These are phyloP conservation scores for Eumerus sabulonum DNA, from an alignment of 2,888 invertebrate genomes.

Conservation along the genomic window DNA sequence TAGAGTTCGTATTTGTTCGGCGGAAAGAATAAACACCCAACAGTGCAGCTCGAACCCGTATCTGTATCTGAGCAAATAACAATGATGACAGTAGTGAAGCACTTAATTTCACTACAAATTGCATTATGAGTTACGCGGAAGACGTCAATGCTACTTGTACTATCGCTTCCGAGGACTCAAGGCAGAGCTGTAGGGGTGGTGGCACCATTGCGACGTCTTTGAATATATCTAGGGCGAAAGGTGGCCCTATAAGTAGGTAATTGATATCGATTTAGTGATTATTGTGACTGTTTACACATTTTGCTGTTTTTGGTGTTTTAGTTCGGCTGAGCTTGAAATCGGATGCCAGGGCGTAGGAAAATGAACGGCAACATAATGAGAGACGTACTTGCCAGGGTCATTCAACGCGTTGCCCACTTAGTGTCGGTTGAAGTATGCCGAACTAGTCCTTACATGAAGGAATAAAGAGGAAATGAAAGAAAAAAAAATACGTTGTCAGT, in stretches of 20 bases:
- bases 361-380: slow-evolving; percentile 45
- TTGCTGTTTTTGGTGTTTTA: slow-evolving; percentile 11
- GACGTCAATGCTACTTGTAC: slow-evolving; percentile 7
- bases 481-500: background rate
- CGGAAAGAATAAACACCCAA: background rate
- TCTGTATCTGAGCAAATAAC: slow-evolving; percentile 19
- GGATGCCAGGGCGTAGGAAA: background rate
- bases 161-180: background rate
- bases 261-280: slow-evolving; percentile 59
- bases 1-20: slow-evolving; percentile 5
- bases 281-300: slow-evolving; percentile 45
- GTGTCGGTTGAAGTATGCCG: background rate
- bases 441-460: no score
- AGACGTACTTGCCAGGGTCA: slow-evolving; percentile 33
- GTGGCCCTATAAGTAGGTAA: slow-evolving; percentile 49
- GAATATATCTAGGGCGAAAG: background rate
- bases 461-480: no score
- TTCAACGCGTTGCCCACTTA: slow-evolving; percentile 28
- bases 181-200: background rate
- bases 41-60: slow-evolving; percentile 2
- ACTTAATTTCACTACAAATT: slow-evolving; percentile 58
- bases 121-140: slow-evolving; percentile 50
- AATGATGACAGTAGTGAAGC: slow-evolving; percentile 31
- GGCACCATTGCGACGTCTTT: slow-evolving; percentile 31
- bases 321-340: no score